Evolutionary conservation across 2,113 vertebrate species (phyloP).

Genomic region (Stictonetta naevosa): DNA sequence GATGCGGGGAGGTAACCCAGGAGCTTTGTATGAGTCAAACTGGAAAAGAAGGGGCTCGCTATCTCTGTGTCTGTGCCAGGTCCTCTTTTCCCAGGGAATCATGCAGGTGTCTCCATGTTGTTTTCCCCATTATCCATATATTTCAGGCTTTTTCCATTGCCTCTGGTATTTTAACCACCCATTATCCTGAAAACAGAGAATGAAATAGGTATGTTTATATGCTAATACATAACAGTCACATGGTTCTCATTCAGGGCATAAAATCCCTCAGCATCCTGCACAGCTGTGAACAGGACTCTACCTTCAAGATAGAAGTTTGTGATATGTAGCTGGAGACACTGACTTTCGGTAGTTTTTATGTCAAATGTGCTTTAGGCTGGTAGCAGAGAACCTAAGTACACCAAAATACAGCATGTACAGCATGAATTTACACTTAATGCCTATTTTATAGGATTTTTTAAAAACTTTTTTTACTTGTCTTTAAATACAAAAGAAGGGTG

Average conservation of each 20-base stretch:
- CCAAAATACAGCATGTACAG: not conserved
- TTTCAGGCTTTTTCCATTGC: not conserved
- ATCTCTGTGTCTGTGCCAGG: not conserved
- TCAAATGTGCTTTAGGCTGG: not conserved
- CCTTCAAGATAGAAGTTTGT: not conserved
- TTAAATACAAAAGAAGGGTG: not conserved
- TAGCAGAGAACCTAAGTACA: not conserved
- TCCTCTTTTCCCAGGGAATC: not conserved
- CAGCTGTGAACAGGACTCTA: not conserved
- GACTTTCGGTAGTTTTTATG: not conserved
- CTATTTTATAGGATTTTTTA: not conserved
- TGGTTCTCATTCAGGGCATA: not conserved
- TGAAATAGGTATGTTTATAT: not conserved
- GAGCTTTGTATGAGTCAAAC: not conserved
- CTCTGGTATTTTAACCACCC: not conserved
- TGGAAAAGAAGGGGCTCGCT: not conserved
- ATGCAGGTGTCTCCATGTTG: not conserved
- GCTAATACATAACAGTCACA: not conserved
- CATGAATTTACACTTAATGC: not conserved
- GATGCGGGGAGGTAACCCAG: not conserved
- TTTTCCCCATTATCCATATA: not conserved
- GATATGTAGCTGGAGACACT: not conserved
- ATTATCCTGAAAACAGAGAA: not conserved
- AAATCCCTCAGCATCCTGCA: not conserved
- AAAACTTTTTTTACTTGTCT: not conserved